These are phyloP conservation scores for Artibeus lituratus DNA, from an alignment of 2,797 vertebrate species.

Conservation along the genomic window DNA sequence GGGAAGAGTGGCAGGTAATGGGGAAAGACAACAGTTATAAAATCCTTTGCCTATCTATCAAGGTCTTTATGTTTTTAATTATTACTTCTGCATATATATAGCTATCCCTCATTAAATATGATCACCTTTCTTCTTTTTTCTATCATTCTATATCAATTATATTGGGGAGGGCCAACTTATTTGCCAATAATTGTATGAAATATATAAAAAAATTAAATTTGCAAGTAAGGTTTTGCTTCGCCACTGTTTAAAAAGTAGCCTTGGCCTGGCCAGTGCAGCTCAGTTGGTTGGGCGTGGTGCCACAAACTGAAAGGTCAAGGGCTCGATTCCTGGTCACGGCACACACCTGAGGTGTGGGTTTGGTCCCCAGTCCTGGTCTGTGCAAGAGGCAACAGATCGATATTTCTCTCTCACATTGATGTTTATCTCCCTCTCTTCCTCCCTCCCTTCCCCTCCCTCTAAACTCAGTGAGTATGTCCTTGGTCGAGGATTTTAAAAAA, in stretches of 20 bases:
- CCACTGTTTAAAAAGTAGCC: neutral
- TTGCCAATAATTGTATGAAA: neutral
- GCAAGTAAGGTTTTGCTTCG: neutral
- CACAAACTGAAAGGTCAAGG: neutral
- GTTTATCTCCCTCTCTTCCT: neutral
- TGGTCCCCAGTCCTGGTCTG: neutral
- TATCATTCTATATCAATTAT: neutral
- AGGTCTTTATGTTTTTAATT: neutral
- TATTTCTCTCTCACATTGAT: neutral
- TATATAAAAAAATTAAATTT: conserved; percentile 10
- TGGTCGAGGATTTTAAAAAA: neutral
- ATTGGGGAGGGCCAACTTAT: neutral
- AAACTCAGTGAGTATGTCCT: neutral
- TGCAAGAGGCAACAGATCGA: neutral
- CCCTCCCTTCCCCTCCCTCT: neutral
- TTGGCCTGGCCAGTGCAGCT: neutral
- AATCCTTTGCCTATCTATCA: neutral
- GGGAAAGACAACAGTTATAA: neutral
- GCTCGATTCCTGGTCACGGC: neutral
- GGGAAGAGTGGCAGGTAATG: neutral
- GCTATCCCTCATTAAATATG: neutral
- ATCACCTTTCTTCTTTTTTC: neutral
- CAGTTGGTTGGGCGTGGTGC: too few species aligned
- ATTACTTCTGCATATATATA: neutral
- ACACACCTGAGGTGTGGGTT: neutral